phyloP scores from a whole-genome alignment of 2,797 vertebrate genomes.

The Eidolon dupreanum region DNA sequence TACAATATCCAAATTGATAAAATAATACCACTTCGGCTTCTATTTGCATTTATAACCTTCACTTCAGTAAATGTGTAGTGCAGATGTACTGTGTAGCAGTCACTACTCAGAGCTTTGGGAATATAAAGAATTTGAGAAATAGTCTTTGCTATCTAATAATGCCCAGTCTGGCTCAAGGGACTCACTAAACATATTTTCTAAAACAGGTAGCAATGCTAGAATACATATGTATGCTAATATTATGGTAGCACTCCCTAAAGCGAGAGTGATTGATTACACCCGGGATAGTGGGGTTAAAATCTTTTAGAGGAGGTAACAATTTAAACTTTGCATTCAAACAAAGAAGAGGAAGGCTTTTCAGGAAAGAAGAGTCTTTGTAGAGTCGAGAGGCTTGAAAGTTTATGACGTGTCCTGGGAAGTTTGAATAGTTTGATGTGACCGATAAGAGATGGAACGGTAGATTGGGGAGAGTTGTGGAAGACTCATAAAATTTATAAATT shows the following conservation, averaged over 20 bases:
- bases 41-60: background rate
- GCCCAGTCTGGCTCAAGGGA: background rate
- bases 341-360: background rate
- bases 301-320: background rate
- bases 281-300: background rate
- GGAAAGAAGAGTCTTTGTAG: background rate
- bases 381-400: background rate
- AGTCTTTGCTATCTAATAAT: background rate
- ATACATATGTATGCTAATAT: background rate
- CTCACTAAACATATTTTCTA: background rate
- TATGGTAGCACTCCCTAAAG: background rate
- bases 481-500: background rate
- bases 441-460: background rate
- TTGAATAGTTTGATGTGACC: background rate
- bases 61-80: background rate
- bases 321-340: background rate
- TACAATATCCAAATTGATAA: background rate
- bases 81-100: background rate
- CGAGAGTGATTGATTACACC: background rate
- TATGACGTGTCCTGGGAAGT: background rate
- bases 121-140: slow-evolving; percentile 13
- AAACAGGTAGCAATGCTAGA: background rate
- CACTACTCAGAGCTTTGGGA: background rate
- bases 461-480: background rate
- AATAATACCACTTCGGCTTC: background rate